Percentiles rank a stretch among this genome's conserved stretches.
phyloP scores from a whole-genome alignment of 2,888 invertebrate species.

The Torymus tubicola region DNA sequence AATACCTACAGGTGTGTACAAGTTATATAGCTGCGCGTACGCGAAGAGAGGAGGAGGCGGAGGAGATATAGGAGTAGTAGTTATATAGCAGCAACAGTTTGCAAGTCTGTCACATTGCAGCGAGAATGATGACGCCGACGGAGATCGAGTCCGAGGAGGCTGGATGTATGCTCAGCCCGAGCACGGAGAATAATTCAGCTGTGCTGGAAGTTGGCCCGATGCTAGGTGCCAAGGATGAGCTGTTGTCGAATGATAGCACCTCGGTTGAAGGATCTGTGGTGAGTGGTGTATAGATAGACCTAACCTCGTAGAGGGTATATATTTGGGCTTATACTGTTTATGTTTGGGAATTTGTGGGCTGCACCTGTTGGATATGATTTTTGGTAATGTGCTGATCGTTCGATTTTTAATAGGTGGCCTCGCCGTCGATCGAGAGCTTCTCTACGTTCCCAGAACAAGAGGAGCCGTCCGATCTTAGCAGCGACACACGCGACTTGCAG shows the following conservation, averaged over 20 bases:
- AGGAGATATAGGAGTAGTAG: constrained; percentile 3
- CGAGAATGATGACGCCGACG: constrained; percentile 71
- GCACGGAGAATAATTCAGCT: too few species aligned
- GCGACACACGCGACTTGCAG: constrained; percentile 80
- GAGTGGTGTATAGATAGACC: constrained; percentile 23
- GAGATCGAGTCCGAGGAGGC: constrained; percentile 66
- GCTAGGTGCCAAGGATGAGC: constrained; percentile 21
- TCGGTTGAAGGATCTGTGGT: constrained; percentile 74
- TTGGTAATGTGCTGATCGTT: constrained; percentile 3
- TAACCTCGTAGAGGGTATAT: too few species aligned
- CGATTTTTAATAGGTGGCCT: constrained; percentile 76
- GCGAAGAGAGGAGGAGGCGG: too few species aligned
- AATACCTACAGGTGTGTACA: too few species aligned
- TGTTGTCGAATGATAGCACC: constrained; percentile 71
- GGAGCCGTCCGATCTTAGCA: constrained; percentile 78
- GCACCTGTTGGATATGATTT: not conserved
- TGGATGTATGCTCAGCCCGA: too few species aligned
- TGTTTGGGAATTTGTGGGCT: not conserved
- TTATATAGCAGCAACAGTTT: constrained; percentile 56
- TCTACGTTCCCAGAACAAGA: constrained; percentile 80
- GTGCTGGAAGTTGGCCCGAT: too few species aligned
- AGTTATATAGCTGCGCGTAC: too few species aligned
- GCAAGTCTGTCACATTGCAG: constrained; percentile 22
- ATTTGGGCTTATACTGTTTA: not conserved
- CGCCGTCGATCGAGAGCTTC: constrained; percentile 81